Evolutionary conservation across 2,797 vertebrate genomes (phyloP).

Genomic region (Intellagama lesueurii): DNA sequence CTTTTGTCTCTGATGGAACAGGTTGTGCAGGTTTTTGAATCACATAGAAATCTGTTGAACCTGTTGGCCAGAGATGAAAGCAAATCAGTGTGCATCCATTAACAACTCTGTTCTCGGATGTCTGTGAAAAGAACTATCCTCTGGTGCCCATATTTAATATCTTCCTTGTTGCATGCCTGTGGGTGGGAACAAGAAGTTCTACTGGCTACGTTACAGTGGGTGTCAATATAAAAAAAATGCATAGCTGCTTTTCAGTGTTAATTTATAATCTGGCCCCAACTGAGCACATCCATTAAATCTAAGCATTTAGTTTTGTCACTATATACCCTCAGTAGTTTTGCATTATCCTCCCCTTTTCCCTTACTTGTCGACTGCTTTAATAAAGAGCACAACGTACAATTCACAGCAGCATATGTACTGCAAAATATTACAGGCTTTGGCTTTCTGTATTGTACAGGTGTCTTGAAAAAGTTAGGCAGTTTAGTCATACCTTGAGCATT

Average conservation of each 20-base stretch:
- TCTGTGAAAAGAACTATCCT: neutral
- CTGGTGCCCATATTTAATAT: neutral
- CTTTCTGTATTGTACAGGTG: neutral
- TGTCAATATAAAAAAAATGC: neutral
- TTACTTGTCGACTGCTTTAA: neutral
- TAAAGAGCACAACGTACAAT: neutral
- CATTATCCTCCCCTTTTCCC: neutral
- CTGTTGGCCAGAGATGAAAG: constrained; percentile 15
- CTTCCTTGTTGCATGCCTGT: neutral
- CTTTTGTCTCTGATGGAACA: neutral
- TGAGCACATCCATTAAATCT: constrained; percentile 23
- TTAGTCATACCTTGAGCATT: constrained; percentile 30
- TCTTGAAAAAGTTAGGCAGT: constrained; percentile 42
- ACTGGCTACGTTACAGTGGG: neutral
- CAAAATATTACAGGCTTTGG: neutral
- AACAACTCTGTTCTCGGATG: neutral
- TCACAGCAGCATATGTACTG: neutral
- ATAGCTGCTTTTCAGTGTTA: neutral
- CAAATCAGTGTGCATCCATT: neutral
- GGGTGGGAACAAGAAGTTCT: neutral
- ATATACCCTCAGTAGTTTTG: neutral
- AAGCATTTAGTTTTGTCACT: constrained; percentile 47
- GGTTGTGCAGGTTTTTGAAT: neutral
- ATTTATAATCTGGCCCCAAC: neutral
- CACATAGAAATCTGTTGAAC: constrained; percentile 43